These are phyloP conservation scores for Procambarus virginalis DNA, from an alignment of 1,140 invertebrate species.

Conservation along the genomic window DNA sequence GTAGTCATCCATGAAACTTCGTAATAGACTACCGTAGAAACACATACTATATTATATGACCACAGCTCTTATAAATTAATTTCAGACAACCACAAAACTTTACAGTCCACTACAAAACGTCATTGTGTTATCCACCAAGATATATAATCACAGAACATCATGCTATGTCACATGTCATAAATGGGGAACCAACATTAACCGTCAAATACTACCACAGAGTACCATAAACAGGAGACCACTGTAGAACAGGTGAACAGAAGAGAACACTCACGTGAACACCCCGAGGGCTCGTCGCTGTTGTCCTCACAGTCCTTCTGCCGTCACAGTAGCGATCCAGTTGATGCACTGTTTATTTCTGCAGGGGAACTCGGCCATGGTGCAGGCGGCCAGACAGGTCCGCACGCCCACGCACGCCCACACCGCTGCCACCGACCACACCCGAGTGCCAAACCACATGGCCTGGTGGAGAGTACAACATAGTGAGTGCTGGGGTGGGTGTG, in stretches of 20 bases:
- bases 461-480: neutral
- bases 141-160: too few species aligned
- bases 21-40: too few species aligned
- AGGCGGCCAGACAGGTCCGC: slow-evolving; percentile 26
- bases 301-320: slow-evolving; percentile 67
- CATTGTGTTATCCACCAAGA: too few species aligned
- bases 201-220: too few species aligned
- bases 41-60: too few species aligned
- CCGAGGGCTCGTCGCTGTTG: slow-evolving; percentile 69
- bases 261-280: slow-evolving; percentile 66
- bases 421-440: slow-evolving; percentile 17
- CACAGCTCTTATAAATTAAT: too few species aligned
- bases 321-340: slow-evolving; percentile 69
- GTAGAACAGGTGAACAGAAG: neutral
- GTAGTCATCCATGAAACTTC: too few species aligned
- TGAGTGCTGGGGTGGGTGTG: neutral
- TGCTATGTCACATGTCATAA: too few species aligned
- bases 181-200: too few species aligned
- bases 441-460: slow-evolving; percentile 37
- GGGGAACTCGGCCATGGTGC: slow-evolving; percentile 68
- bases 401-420: slow-evolving; percentile 34
- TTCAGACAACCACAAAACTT: too few species aligned
- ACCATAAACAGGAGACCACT: too few species aligned
- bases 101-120: too few species aligned
- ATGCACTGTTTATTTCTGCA: slow-evolving; percentile 70